Conservation (phyloP, 2,113 vertebrate species). For the Petaurus breviceps region DNA sequence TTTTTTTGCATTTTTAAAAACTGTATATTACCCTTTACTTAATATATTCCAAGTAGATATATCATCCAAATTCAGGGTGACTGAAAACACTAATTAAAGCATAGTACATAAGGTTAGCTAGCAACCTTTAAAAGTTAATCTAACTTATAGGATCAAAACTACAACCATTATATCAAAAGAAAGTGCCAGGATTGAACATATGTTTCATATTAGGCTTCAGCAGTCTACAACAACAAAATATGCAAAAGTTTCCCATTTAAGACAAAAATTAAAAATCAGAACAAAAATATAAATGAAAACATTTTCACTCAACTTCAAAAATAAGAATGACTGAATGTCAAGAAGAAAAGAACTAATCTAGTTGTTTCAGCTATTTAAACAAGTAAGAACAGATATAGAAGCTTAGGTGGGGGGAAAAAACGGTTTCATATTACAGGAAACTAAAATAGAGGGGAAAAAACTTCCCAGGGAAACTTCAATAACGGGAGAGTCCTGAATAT, state of each 20-base stretch:
- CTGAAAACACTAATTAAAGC: slow-evolving; percentile 7
- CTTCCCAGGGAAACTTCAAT: neutral
- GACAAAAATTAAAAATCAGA: slow-evolving; percentile 77
- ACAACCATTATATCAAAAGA: slow-evolving; percentile 58
- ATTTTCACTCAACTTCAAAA: slow-evolving; percentile 44
- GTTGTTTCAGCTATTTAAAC: neutral
- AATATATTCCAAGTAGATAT: slow-evolving; percentile 31
- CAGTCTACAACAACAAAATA: slow-evolving; percentile 74
- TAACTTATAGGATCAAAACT: slow-evolving; percentile 72
- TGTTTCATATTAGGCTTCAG: slow-evolving; percentile 76
- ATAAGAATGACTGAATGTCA: slow-evolving; percentile 58
- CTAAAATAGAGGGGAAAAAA: neutral
- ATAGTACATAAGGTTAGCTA: slow-evolving; percentile 45
- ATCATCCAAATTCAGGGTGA: slow-evolving; percentile 8
- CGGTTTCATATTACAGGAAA: neutral
- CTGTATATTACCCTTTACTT: neutral
- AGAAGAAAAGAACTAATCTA: slow-evolving; percentile 34
- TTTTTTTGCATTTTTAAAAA: neutral
- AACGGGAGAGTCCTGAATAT: neutral
- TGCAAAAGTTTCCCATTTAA: slow-evolving; percentile 73
- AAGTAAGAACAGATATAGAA: neutral
- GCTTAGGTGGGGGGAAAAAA: neutral
- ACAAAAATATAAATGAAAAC: slow-evolving; percentile 58
- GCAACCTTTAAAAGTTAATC: slow-evolving; percentile 28
- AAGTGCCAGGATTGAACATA: slow-evolving; percentile 68